These are phyloP conservation scores for Herpailurus yagouaroundi DNA, from an alignment of 2,113 vertebrate species.

Conservation along the genomic window DNA sequence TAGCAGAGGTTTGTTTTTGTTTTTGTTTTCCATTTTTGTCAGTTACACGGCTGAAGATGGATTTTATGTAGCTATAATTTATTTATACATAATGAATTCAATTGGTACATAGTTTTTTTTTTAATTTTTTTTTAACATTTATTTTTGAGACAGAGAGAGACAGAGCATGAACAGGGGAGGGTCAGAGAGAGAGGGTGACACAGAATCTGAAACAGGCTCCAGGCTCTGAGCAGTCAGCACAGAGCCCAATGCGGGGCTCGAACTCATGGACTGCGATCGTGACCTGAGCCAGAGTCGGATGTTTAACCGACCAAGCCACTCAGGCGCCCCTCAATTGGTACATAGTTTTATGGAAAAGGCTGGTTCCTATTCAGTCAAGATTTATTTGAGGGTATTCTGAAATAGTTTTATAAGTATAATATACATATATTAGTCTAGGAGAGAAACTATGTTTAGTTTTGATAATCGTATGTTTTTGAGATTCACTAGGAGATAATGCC, in stretches of 20 bases:
- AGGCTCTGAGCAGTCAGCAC: too few species aligned
- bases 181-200: too few species aligned
- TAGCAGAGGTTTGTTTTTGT: background rate
- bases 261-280: too few species aligned
- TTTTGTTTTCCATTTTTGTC: background rate
- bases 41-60: background rate
- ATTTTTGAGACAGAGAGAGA: too few species aligned
- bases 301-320: too few species aligned
- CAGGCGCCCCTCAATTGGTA: background rate
- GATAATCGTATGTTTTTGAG: background rate
- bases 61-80: background rate
- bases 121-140: too few species aligned
- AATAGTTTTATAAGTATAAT: background rate
- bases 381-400: background rate
- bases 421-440: background rate
- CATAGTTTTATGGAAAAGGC: background rate
- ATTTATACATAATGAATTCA: background rate
- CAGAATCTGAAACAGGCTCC: too few species aligned
- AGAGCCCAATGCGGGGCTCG: too few species aligned
- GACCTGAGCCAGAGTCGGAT: too few species aligned
- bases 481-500: background rate
- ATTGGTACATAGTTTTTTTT: background rate
- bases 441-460: background rate
- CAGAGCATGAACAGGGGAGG: too few species aligned
- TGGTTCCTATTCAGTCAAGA: background rate